These are phyloP conservation scores for Melanocharis versteri DNA, from an alignment of 2,113 vertebrate genomes.

Conservation along the genomic window DNA sequence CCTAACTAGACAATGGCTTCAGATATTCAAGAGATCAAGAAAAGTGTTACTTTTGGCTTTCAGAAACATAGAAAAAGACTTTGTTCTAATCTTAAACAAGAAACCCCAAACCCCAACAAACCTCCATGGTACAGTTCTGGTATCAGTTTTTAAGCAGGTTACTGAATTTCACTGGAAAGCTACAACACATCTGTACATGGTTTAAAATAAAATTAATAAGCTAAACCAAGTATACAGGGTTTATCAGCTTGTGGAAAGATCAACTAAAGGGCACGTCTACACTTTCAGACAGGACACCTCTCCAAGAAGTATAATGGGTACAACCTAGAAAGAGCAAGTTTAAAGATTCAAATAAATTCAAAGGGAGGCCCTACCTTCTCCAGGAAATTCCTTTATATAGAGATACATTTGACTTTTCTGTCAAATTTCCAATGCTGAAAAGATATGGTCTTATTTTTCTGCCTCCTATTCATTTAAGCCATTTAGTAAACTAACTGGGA, in stretches of 20 bases:
- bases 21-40: not conserved
- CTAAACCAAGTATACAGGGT: not conserved
- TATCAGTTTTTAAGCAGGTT: not conserved
- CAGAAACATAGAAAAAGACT: not conserved
- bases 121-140: not conserved
- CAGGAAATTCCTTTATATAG: not conserved
- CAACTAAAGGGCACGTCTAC: not conserved
- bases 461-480: not conserved
- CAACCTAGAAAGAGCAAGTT: not conserved
- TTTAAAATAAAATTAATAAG: not conserved
- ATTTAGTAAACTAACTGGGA: not conserved
- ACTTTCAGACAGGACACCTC: not conserved
- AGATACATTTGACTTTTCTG: not conserved
- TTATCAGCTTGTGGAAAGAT: not conserved
- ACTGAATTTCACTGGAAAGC: not conserved
- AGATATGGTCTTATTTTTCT: not conserved
- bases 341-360: not conserved
- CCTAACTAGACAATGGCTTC: not conserved
- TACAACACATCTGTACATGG: not conserved
- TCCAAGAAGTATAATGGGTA: not conserved
- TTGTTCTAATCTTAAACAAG: not conserved
- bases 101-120: accelerated
- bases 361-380: not conserved
- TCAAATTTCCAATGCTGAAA: not conserved
- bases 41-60: not conserved